These are phyloP conservation scores for Aramus guarauna DNA, from an alignment of 2,113 vertebrate species.

Conservation along the genomic window DNA sequence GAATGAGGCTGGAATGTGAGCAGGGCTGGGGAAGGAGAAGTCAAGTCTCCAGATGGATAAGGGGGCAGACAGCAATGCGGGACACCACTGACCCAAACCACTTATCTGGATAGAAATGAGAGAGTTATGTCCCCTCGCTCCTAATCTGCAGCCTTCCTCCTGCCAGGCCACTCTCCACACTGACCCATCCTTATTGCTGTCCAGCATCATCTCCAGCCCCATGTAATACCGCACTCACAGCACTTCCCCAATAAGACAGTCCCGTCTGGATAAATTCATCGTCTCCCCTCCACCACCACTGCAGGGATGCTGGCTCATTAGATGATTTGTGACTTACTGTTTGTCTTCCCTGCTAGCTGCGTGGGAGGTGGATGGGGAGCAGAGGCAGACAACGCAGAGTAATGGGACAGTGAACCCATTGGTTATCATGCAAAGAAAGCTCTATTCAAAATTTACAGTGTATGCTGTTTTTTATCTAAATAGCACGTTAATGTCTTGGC, in stretches of 20 bases:
- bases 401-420: neutral
- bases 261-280: neutral
- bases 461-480: neutral
- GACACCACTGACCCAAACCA: neutral
- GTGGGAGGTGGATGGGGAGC: neutral
- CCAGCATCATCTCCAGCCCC: neutral
- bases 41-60: neutral
- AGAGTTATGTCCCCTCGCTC: neutral
- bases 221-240: neutral
- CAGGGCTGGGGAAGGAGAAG: neutral
- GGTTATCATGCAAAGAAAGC: neutral
- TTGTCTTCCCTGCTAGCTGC: neutral
- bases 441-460: neutral
- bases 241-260: neutral
- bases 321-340: neutral
- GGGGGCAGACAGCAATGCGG: neutral
- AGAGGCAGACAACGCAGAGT: neutral
- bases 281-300: neutral
- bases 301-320: neutral
- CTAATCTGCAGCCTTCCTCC: neutral
- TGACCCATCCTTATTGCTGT: neutral
- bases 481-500: neutral
- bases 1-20: neutral
- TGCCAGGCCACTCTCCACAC: neutral
- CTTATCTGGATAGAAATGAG: neutral